A percentile compares a stretch with the other conserved stretches of the same genome.
phyloP scores from a whole-genome alignment of 1,140 invertebrate genomes.

The Cotesia glomerata region DNA sequence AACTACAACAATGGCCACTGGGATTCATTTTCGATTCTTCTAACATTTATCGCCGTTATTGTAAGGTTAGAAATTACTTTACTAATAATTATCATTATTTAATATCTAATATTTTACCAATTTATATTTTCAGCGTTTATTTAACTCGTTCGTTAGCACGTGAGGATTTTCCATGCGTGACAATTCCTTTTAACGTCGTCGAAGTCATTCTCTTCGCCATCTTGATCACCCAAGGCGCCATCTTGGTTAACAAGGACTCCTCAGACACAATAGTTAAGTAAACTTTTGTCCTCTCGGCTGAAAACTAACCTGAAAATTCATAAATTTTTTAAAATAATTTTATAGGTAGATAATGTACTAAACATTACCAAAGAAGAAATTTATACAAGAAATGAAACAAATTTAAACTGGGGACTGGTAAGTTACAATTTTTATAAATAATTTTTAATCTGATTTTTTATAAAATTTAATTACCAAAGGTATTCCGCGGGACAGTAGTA shows the following conservation, averaged over 20 bases:
- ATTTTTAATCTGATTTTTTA: not conserved
- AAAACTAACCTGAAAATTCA: no score
- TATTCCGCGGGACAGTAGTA: constrained; percentile 54
- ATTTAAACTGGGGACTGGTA: constrained; percentile 56
- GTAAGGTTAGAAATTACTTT: constrained; percentile 43
- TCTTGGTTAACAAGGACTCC: constrained; percentile 9
- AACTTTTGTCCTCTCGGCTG: no score
- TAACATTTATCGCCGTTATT: constrained; percentile 44
- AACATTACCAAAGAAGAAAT: no score
- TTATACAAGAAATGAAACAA: not conserved
- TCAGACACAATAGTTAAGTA: not conserved
- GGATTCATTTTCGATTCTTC: constrained; percentile 45
- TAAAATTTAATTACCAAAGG: constrained; percentile 43
- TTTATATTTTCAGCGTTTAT: constrained; percentile 43
- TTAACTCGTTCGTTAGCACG: constrained; percentile 45
- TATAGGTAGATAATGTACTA: no score
- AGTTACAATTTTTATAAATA: constrained; percentile 31
- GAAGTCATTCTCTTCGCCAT: constrained; percentile 47
- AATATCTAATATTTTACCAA: not conserved
- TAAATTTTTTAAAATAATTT: no score
- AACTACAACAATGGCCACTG: constrained; percentile 45
- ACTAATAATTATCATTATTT: not conserved
- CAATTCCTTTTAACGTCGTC: constrained; percentile 54
- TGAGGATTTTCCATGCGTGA: constrained; percentile 45
- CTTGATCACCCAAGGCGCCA: constrained; percentile 35